Conservation (phyloP, 2,113 vertebrate genomes). For the Cheilinus undulatus region DNA sequence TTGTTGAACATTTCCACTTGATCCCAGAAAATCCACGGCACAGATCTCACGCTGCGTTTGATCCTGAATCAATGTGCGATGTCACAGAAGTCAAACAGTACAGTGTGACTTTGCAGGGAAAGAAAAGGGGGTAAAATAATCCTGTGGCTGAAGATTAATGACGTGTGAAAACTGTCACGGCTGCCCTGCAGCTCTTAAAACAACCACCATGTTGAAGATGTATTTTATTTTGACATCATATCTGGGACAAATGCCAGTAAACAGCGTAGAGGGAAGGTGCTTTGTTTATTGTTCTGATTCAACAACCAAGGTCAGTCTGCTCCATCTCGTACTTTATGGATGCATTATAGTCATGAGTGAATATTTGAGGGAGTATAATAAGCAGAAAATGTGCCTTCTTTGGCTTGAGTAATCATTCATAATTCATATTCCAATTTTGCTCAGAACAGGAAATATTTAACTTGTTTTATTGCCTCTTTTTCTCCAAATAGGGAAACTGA, state of each 20-base stretch:
- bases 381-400: background rate
- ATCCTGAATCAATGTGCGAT: slow-evolving; percentile 16
- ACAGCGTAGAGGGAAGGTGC: background rate
- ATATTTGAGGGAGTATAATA: background rate
- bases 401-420: no score
- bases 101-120: slow-evolving; percentile 3
- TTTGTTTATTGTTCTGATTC: background rate
- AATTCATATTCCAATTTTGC: no score
- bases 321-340: background rate
- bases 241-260: slow-evolving; percentile 23
- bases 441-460: no score
- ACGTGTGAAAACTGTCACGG: slow-evolving; percentile 1
- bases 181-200: background rate
- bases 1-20: background rate
- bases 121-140: background rate
- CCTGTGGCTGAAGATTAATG: background rate
- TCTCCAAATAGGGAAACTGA: no score
- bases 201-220: background rate
- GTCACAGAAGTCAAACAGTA: slow-evolving; percentile 15
- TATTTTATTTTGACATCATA: slow-evolving; percentile 3
- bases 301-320: slow-evolving; percentile 8
- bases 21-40: slow-evolving; percentile 3
- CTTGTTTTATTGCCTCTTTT: background rate
- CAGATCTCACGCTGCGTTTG: background rate
- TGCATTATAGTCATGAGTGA: background rate